Percentiles rank a stretch among this genome's conserved stretches.
These are phyloP conservation scores for Drosophila asahinai DNA, from an alignment of 1,140 invertebrate genomes.

Conservation along the genomic window DNA sequence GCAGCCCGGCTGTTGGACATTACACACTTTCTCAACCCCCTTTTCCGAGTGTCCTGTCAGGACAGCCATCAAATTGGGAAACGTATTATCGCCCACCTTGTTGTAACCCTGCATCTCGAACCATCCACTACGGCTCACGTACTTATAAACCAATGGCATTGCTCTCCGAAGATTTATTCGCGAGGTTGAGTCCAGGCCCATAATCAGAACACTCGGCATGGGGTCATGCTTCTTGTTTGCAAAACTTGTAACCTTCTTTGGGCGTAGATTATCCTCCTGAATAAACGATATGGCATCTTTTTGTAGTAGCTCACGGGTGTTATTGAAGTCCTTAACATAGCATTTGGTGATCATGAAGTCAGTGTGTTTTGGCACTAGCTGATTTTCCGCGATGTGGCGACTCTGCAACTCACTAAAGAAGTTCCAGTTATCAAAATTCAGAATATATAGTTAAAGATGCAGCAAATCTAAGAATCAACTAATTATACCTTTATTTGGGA, in stretches of 20 bases:
- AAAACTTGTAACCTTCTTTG: not conserved
- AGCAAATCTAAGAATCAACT: too few species aligned
- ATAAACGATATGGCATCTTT: conserved; percentile 37
- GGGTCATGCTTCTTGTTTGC: not conserved
- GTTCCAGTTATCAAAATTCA: not conserved
- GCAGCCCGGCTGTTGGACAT: conserved; percentile 83
- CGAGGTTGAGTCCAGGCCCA: conserved; percentile 48
- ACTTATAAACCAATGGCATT: conserved; percentile 45
- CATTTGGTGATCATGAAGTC: conserved; percentile 31
- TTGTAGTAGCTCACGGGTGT: conserved; percentile 1
- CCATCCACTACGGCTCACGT: conserved; percentile 29
- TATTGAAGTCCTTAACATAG: not conserved
- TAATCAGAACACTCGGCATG: conserved; percentile 40
- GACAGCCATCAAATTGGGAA: conserved; percentile 92
- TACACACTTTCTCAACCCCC: conserved; percentile 85
- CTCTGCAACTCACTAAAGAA: not conserved
- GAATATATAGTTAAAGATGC: not conserved
- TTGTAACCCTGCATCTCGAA: conserved; percentile 48
- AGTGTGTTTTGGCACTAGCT: conserved; percentile 8
- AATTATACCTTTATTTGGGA: too few species aligned
- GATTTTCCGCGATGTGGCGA: conserved; percentile 1
- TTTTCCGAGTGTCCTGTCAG: conserved; percentile 88
- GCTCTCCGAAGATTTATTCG: conserved; percentile 75
- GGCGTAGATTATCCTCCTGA: not conserved
- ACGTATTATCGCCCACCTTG: conserved; percentile 90